Conservation (phyloP, 2,113 vertebrate genomes). For the Poecilia latipinna region DNA sequence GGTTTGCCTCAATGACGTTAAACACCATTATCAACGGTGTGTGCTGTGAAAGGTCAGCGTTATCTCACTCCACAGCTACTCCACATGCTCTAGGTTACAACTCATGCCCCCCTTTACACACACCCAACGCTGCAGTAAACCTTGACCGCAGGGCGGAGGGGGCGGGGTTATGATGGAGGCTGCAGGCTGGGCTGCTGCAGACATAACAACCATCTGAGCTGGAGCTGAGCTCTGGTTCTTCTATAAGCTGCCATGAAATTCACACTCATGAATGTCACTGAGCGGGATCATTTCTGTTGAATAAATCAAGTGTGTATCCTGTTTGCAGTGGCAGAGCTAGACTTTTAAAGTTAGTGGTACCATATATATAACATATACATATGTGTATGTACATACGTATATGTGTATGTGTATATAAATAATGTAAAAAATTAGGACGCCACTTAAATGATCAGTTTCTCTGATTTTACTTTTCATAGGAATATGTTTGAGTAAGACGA, state of each 20-base stretch:
- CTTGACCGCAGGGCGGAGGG: background rate
- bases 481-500: too few relatives aligned
- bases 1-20: background rate
- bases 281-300: too few relatives aligned
- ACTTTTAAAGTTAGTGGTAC: too few relatives aligned
- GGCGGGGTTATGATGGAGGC: slow-evolving; percentile 7
- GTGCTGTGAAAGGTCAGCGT: slow-evolving; percentile 28
- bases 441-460: too few relatives aligned
- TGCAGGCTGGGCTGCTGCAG: slow-evolving; percentile 10
- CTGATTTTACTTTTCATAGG: too few relatives aligned
- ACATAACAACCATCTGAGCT: background rate
- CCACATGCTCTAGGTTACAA: slow-evolving; percentile 34
- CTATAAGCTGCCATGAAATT: background rate
- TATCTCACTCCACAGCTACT: slow-evolving; percentile 43
- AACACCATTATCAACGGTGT: slow-evolving; percentile 15
- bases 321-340: too few relatives aligned
- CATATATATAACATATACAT: too few relatives aligned
- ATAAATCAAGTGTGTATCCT: too few relatives aligned
- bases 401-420: too few relatives aligned
- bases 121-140: slow-evolving; percentile 1
- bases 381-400: too few relatives aligned
- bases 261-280: background rate
- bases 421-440: too few relatives aligned
- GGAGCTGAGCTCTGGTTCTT: background rate
- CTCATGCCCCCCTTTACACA: slow-evolving; percentile 12